Base-by-base conservation (phyloP, 2,888 invertebrate species). In the Euzetes globulus region DNA sequence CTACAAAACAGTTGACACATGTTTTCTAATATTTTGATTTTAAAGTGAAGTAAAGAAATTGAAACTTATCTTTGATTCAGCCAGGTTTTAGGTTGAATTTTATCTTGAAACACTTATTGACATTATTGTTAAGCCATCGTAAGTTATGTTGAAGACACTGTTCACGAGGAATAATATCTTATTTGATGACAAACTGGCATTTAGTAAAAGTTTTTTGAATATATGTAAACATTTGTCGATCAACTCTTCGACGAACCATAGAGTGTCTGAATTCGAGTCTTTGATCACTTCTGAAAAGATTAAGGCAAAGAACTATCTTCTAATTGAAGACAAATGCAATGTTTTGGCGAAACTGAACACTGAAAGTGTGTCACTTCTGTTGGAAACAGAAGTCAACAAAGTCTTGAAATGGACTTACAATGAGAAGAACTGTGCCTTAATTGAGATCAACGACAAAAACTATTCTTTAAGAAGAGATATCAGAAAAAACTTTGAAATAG, bases 281-380 rank as follows among this genome's bases (percentile, higher is more conserved):
- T 70, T 74, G 47, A 37, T 74, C 13, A 22, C 1, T 33, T 29
- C 65, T 1, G 73, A 74, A 29, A 74, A 74, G n/a, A 4, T 15
- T 6, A 50, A 74, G 19, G 73, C 73, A 7, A 52, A 70, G 29
- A 27, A 65, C 13, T 68, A 37, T 29, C 33, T 74, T 13, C 13
- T 74, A 17, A 19, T 74, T 27, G 70, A 50, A 50, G 73, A 74
- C 50, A 71, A 71, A 22, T 71, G 65, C 17, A 19, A 65, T 33
- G 19, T 37, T 15, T 19, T 65, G 29, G 6, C 65, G 2, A 17
- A 37, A 37, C 41, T 65, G n/a, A 65, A 33, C 5, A 9, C 19
- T 3, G 41, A 17, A 2, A 65, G 1, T 13, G 1, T 37, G 3
- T 37, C 37, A 2, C 37, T 19, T 9, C 65, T 65, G 19, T 37